Evolutionary conservation across 2,888 invertebrate species (phyloP).

Genomic region (Crematogaster levior): DNA sequence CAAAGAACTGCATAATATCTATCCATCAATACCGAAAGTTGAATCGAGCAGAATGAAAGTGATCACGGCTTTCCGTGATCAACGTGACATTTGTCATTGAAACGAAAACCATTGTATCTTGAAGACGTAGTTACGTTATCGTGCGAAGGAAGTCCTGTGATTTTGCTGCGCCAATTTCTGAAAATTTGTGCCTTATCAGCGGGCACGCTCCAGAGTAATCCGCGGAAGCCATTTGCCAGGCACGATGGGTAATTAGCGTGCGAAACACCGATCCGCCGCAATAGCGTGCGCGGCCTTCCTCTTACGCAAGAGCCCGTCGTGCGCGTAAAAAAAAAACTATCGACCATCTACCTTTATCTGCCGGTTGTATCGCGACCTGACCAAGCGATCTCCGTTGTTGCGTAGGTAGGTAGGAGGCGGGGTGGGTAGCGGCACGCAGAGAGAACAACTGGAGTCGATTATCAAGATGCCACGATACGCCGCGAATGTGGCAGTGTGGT

Average conservation of each 20-base stretch:
- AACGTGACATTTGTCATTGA: not conserved
- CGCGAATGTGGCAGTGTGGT: not conserved
- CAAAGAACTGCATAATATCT: not conserved
- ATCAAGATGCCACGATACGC: conserved; percentile 53
- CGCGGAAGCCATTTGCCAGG: conserved; percentile 83
- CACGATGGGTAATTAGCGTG: conserved; percentile 83
- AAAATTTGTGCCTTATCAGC: conserved; percentile 66
- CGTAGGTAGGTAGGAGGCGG: conserved; percentile 17
- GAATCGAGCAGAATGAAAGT: not conserved
- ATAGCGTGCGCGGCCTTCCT: conserved; percentile 74
- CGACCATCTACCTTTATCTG: conserved; percentile 64
- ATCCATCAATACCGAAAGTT: not conserved
- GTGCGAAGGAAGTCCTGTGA: not conserved
- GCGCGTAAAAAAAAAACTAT: conserved; percentile 56
- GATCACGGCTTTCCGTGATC: not conserved
- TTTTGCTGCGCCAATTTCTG: conserved; percentile 40
- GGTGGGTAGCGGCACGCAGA: not conserved
- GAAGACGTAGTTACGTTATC: not conserved
- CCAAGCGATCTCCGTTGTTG: conserved; percentile 57
- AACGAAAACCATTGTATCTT: not conserved
- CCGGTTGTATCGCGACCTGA: conserved; percentile 62
- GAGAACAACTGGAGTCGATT: conserved; percentile 27
- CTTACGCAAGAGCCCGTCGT: conserved; percentile 69
- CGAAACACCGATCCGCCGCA: conserved; percentile 79
- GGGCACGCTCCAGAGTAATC: conserved; percentile 66